Percentiles rank a stretch among this genome's conserved stretches.
Conservation (phyloP, 2,797 vertebrate species). For the Muscicapa striata region DNA sequence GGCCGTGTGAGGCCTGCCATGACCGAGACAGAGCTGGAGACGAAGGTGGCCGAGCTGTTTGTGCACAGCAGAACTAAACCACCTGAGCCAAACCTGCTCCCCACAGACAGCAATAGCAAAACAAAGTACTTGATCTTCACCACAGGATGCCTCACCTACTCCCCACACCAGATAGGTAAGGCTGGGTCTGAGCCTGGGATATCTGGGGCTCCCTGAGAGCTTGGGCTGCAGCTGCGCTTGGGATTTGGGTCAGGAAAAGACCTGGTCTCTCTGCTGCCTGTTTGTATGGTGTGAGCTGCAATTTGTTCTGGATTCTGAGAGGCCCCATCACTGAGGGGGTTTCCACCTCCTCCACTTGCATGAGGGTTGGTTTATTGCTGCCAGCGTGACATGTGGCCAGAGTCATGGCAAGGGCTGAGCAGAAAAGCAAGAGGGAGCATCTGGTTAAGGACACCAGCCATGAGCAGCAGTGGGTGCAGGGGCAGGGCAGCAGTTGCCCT, state of each 20-base stretch:
- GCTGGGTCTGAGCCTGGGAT: neutral
- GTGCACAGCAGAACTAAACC: constrained; percentile 84
- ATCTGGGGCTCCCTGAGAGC: neutral
- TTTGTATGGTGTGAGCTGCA: neutral
- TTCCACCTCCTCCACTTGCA: neutral
- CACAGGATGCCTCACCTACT: constrained; percentile 96
- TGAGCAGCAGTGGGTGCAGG: neutral
- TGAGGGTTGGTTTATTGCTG: neutral
- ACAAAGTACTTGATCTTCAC: constrained; percentile 96
- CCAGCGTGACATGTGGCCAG: neutral
- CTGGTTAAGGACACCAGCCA: neutral
- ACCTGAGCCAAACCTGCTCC: constrained; percentile 69
- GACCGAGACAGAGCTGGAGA: constrained; percentile 83
- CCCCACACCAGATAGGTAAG: constrained; percentile 96
- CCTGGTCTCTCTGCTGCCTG: neutral
- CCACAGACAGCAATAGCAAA: constrained; percentile 73
- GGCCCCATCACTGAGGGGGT: neutral
- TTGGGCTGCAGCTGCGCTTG: neutral
- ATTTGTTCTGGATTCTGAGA: neutral
- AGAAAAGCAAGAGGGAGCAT: neutral
- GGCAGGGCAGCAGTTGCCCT: neutral
- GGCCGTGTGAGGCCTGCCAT: constrained; percentile 68
- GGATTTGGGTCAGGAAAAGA: neutral
- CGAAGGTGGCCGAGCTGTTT: constrained; percentile 86
- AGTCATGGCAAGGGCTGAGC: neutral